These are phyloP conservation scores for Lagorchestes hirsutus DNA, from an alignment of 2,797 vertebrate genomes.

Conservation along the genomic window DNA sequence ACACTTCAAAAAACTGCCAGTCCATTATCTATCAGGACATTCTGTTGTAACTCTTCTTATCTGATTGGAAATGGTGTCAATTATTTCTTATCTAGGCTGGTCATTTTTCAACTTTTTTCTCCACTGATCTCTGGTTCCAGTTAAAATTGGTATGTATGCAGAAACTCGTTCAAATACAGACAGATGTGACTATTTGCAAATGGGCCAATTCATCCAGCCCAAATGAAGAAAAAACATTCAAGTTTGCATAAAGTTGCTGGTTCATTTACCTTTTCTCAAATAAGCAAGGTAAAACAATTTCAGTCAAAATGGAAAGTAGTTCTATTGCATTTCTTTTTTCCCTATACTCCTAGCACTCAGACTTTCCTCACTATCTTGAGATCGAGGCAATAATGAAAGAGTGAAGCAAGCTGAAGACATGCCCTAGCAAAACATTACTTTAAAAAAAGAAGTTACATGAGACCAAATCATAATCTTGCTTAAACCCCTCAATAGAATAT, in stretches of 20 bases:
- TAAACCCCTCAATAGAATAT: not conserved
- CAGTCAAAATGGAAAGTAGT: not conserved
- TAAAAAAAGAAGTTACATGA: not conserved
- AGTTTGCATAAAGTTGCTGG: not conserved
- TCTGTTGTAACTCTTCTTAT: constrained; percentile 70
- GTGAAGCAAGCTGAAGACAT: not conserved
- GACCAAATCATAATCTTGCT: not conserved
- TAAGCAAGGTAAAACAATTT: not conserved
- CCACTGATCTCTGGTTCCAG: constrained; percentile 67
- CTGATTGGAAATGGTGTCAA: constrained; percentile 66
- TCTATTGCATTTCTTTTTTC: not conserved
- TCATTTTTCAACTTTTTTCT: constrained; percentile 73
- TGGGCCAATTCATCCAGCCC: not conserved
- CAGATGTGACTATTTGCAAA: constrained; percentile 39
- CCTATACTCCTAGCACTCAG: not conserved
- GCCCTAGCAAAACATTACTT: not conserved
- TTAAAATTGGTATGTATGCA: constrained; percentile 43
- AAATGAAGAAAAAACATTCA: constrained; percentile 37
- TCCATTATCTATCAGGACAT: constrained; percentile 59
- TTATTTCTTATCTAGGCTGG: constrained; percentile 61
- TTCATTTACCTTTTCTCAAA: not conserved
- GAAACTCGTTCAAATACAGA: constrained; percentile 24
- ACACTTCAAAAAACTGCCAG: constrained; percentile 58
- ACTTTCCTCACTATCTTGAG: not conserved
- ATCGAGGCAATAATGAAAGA: not conserved